These are phyloP conservation scores for Mormoops blainvillei DNA, from an alignment of 2,113 vertebrate species.

Conservation along the genomic window DNA sequence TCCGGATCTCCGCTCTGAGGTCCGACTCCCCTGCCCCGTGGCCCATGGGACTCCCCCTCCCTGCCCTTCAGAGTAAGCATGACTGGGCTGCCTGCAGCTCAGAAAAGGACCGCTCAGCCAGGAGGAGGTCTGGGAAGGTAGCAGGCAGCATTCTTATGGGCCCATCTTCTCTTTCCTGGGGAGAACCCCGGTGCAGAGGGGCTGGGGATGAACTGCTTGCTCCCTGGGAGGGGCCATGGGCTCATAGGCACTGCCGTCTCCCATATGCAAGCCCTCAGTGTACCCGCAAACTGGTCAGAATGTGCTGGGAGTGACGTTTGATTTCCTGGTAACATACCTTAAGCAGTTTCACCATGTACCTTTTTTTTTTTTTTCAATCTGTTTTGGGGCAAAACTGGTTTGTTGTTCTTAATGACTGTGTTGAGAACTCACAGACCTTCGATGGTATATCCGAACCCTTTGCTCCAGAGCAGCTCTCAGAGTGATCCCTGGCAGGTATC, in stretches of 20 bases:
- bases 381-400: neutral
- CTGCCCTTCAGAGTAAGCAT: neutral
- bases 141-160: neutral
- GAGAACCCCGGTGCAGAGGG: neutral
- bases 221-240: neutral
- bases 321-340: neutral
- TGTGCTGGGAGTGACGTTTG: neutral
- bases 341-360: neutral
- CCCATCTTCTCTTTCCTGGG: neutral
- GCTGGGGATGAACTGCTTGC: neutral
- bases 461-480: neutral
- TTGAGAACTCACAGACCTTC: neutral
- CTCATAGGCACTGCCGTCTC: rapidly evolving
- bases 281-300: neutral
- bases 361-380: neutral
- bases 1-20: neutral
- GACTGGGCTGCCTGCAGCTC: neutral
- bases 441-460: neutral
- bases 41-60: neutral
- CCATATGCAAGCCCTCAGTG: too few species aligned
- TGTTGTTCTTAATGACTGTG: neutral
- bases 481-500: neutral
- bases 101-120: neutral
- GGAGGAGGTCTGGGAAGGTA: neutral
- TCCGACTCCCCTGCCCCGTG: neutral